phyloP scores from a whole-genome alignment of 2,113 vertebrate species.

The Xiphorhynchus elegans region DNA sequence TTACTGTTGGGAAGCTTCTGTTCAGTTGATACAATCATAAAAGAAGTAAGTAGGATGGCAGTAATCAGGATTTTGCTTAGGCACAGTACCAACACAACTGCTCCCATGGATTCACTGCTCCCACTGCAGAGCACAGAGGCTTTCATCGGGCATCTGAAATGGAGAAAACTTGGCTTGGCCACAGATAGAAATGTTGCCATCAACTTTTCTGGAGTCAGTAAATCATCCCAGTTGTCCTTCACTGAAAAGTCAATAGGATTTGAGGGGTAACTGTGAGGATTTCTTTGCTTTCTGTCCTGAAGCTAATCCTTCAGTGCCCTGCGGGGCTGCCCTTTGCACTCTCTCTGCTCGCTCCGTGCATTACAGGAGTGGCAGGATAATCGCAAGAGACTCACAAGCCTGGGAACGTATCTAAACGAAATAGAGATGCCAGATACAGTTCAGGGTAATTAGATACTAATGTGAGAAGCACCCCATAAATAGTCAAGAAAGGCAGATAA shows the following conservation, averaged over 20 bases:
- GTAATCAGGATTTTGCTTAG: background rate
- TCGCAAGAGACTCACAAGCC: background rate
- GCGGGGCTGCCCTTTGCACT: background rate
- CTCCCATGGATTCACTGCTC: background rate
- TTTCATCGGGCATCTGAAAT: background rate
- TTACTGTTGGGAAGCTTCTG: background rate
- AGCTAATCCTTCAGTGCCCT: background rate
- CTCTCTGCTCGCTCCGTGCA: background rate
- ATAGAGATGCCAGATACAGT: background rate
- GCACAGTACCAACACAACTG: background rate
- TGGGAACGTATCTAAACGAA: background rate
- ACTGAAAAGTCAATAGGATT: background rate
- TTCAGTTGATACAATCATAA: background rate
- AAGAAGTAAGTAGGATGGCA: background rate
- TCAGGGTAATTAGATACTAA: background rate
- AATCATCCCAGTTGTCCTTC: background rate
- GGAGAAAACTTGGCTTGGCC: background rate
- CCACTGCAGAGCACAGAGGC: background rate
- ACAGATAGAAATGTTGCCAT: background rate
- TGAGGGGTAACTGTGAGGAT: background rate
- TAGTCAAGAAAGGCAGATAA: background rate
- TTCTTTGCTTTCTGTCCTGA: background rate
- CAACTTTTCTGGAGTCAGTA: background rate
- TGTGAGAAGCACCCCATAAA: background rate
- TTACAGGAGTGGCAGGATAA: background rate